Evolutionary conservation across 2,888 invertebrate species (phyloP), one percentile per base, ranked within the genome.

Genomic region (Cheilosia grossa): DNA sequence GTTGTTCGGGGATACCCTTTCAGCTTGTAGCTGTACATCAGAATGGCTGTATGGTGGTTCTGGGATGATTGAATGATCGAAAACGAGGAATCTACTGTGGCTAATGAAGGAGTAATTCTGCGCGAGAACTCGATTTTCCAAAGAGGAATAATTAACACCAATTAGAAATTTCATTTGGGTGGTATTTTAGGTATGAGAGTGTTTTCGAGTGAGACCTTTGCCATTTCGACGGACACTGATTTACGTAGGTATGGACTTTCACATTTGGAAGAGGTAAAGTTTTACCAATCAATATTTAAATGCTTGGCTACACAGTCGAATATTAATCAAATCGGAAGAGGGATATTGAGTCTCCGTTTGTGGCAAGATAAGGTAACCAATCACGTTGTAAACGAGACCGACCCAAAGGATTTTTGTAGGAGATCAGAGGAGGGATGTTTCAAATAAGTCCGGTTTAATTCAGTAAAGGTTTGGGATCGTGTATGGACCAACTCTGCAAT

Each of bases 111-210:
- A 47, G 59, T 53, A 49, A 67, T 59, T 74, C 51, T 44, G 63
- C 54, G 70, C 54, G 75, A 58, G 73, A 69, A 75, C 63, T 63
- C 44, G 56, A 63, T 51, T 56, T 53, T 58, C 21, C 27, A 70
- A 53, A 82, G 64, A 70, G 59, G 64, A 66, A 70, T 70, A 37
- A 70, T 82, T 77, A 82, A 77, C 82, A 82, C 82, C 82, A 70
- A 82, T 66, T 64, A 70, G 63, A 66, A 49, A 53, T 21, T 51
- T 64, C 42, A 19, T 37, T 53, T 82, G 77, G 82, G 77, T 72
- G 82, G 82, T 44, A 47, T 24, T 37, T 49, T 5, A n/a, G 1
- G 19, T 61, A 7, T 27, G 53, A 44, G 44, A 24, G 58, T 47
- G 69, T 69, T 69, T 40, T 13, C 27, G 67, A 19, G 54, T 42